A percentile compares a stretch with the other conserved stretches of the same genome.
phyloP scores from a whole-genome alignment of 1,140 invertebrate species.

The Drusus annulatus region DNA sequence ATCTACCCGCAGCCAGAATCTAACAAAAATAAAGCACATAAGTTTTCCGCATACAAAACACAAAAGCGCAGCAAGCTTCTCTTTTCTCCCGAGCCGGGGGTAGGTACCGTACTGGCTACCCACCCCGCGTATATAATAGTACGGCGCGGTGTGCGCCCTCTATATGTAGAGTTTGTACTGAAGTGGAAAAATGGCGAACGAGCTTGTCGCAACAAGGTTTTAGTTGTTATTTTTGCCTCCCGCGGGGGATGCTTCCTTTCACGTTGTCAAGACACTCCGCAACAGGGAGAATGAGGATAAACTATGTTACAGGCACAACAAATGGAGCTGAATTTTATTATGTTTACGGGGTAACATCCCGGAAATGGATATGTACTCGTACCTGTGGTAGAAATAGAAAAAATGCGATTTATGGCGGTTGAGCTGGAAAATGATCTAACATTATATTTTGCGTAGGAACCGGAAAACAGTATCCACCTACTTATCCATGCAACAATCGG shows the following conservation, averaged over 20 bases:
- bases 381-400: background rate
- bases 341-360: background rate
- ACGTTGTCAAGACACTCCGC: conserved; percentile 19
- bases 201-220: conserved; percentile 31
- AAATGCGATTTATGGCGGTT: too few relatives aligned
- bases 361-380: background rate
- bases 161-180: background rate
- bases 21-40: too few relatives aligned
- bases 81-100: background rate
- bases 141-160: too few relatives aligned
- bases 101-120: too few relatives aligned
- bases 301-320: conserved; percentile 14
- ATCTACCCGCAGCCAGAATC: too few relatives aligned
- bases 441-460: too few relatives aligned
- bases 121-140: too few relatives aligned
- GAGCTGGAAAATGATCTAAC: too few relatives aligned
- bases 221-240: conserved; percentile 15
- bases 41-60: background rate
- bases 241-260: background rate
- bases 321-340: background rate
- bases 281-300: conserved; percentile 24
- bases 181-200: conserved; percentile 32
- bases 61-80: conserved; percentile 15
- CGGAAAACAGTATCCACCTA: too few relatives aligned
- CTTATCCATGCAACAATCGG: too few relatives aligned